A percentile compares a stretch with the other conserved stretches of the same genome.
phyloP scores from a whole-genome alignment of 2,113 vertebrate genomes.

The Tautogolabrus adspersus region DNA sequence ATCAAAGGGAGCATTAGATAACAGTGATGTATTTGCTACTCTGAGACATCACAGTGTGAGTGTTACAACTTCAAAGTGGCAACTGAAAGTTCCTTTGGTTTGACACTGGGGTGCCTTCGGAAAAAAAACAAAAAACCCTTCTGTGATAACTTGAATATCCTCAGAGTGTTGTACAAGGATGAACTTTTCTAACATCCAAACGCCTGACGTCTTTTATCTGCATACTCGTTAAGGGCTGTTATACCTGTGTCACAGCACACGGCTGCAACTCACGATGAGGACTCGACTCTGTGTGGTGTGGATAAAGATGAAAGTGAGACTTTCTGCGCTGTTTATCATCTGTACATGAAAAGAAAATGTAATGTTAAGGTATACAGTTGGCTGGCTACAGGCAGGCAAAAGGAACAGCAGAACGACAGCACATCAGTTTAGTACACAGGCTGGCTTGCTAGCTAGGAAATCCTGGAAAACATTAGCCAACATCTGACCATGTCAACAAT shows the following conservation, averaged over 20 bases:
- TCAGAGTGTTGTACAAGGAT: conserved; percentile 9
- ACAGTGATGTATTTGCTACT: conserved; percentile 59
- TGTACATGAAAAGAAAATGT: not conserved
- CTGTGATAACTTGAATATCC: conserved; percentile 23
- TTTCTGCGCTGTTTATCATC: not conserved
- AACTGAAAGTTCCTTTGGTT: conserved; percentile 40
- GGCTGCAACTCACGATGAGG: not conserved
- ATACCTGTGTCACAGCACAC: not conserved
- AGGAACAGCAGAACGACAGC: too few relatives aligned
- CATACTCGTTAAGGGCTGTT: not conserved
- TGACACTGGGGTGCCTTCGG: conserved; percentile 32
- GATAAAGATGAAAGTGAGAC: not conserved
- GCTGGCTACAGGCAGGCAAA: not conserved
- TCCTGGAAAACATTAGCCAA: too few relatives aligned
- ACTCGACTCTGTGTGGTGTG: not conserved
- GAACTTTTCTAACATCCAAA: conserved; percentile 30
- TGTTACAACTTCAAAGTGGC: conserved; percentile 62
- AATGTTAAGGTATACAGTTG: not conserved
- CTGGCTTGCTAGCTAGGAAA: too few relatives aligned
- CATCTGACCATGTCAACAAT: too few relatives aligned
- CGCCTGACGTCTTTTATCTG: conserved; percentile 26
- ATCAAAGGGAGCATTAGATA: conserved; percentile 56
- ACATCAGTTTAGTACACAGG: too few relatives aligned
- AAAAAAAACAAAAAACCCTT: conserved; percentile 5
- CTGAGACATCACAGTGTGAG: conserved; percentile 44